These are phyloP conservation scores for Embidobia sp. DNA, from an alignment of 2,888 invertebrate genomes.

Conservation along the genomic window DNA sequence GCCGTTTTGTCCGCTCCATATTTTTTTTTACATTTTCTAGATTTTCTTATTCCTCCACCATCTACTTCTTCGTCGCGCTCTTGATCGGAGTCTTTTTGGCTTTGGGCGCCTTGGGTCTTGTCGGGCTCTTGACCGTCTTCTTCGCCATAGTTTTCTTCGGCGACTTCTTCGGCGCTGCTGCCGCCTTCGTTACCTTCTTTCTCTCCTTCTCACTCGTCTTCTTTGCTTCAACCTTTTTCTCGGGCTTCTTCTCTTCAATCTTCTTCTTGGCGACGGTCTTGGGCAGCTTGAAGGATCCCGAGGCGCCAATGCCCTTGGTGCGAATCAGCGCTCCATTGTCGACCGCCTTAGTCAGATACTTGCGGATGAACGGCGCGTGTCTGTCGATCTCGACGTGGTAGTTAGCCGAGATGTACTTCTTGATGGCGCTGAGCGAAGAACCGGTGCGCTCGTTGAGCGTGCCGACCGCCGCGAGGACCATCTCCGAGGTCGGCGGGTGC, in stretches of 20 bases:
- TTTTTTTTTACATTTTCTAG: too few relatives aligned
- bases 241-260: background rate
- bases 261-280: background rate
- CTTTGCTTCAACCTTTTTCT: background rate
- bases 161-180: background rate
- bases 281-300: conserved; percentile 81
- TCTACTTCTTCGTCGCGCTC: background rate
- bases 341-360: conserved; percentile 84
- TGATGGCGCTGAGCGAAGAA: conserved; percentile 84
- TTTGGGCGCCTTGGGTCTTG: conserved; percentile 61
- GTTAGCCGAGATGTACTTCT: conserved; percentile 84
- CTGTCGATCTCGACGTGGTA: conserved; percentile 85
- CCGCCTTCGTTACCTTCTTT: too few relatives aligned
- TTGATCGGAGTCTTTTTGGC: conserved; percentile 49
- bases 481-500: conserved; percentile 78
- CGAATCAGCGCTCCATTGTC: conserved; percentile 59
- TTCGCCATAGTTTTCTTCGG: background rate
- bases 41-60: too few relatives aligned
- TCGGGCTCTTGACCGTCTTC: conserved; percentile 27
- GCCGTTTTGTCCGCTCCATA: background rate
- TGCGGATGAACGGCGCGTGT: conserved; percentile 84
- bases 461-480: conserved; percentile 84
- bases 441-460: conserved; percentile 84
- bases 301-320: too few relatives aligned
- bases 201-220: background rate